Conservation (phyloP, 2,113 vertebrate genomes). For the Cranoglanis bouderius region DNA sequence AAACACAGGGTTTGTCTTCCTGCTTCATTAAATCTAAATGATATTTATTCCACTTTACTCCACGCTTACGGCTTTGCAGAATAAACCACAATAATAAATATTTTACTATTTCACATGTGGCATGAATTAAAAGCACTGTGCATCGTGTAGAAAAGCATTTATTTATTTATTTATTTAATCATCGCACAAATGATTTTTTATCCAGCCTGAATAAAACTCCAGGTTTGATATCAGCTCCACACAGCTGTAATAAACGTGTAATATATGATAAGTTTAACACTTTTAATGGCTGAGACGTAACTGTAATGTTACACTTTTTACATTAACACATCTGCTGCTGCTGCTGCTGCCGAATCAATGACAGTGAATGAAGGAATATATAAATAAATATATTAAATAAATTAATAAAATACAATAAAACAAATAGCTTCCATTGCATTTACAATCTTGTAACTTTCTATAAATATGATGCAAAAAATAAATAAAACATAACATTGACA, state of each 20-base stretch:
- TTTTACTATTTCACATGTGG: background rate
- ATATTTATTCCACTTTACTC: background rate
- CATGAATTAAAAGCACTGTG: background rate
- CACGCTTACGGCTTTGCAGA: background rate
- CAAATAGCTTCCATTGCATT: background rate
- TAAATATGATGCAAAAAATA: background rate
- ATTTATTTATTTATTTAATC: background rate
- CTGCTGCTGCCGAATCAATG: background rate
- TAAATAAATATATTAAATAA: slow-evolving; percentile 14
- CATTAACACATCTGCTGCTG: background rate
- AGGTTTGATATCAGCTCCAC: background rate
- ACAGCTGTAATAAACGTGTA: background rate
- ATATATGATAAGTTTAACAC: background rate
- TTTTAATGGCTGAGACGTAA: background rate
- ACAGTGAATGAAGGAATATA: slow-evolving; percentile 24
- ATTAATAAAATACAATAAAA: background rate
- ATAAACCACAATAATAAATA: slow-evolving; percentile 5
- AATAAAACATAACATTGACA: background rate
- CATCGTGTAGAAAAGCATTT: background rate
- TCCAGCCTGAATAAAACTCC: background rate
- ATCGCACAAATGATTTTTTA: background rate
- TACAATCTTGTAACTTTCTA: background rate
- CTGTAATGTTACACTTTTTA: background rate
- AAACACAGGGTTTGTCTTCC: background rate
- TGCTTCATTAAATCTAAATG: background rate